Conservation (phyloP, 2,113 vertebrate species). For the Sinocyclocheilus grahami region DNA sequence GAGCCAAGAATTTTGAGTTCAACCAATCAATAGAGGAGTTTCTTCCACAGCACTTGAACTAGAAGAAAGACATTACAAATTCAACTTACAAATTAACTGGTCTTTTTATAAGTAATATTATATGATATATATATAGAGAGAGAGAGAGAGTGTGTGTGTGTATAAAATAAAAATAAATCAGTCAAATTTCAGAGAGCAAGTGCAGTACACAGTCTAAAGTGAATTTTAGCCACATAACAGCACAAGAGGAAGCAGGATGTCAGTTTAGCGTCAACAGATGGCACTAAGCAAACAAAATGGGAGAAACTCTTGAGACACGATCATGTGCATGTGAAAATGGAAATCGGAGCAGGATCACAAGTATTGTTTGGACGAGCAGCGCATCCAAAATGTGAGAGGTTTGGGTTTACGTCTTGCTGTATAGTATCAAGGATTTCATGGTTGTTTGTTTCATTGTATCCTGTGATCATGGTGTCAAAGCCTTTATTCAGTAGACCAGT, state of each 20-base stretch:
- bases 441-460: conserved; percentile 61
- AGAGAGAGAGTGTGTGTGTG: no score
- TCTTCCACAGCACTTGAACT: conserved; percentile 84
- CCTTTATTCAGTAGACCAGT: conserved; percentile 57
- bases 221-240: not conserved
- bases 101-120: no score
- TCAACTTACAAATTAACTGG: not conserved
- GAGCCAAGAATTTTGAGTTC: fast-evolving
- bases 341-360: not conserved
- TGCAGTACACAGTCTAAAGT: no score
- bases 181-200: no score
- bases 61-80: conserved; percentile 1
- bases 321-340: not conserved
- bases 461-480: conserved; percentile 68
- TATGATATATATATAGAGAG: no score
- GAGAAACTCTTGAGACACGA: no score
- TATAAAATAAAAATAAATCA: no score
- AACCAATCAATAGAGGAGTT: conserved; percentile 78
- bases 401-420: conserved; percentile 67
- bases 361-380: not conserved
- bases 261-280: conserved; percentile 35
- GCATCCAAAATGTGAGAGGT: not conserved
- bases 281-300: conserved; percentile 31
- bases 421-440: conserved; percentile 59
- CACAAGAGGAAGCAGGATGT: conserved; percentile 5